phyloP scores from a whole-genome alignment of 2,113 vertebrate species.

The Pampusana beccarii region DNA sequence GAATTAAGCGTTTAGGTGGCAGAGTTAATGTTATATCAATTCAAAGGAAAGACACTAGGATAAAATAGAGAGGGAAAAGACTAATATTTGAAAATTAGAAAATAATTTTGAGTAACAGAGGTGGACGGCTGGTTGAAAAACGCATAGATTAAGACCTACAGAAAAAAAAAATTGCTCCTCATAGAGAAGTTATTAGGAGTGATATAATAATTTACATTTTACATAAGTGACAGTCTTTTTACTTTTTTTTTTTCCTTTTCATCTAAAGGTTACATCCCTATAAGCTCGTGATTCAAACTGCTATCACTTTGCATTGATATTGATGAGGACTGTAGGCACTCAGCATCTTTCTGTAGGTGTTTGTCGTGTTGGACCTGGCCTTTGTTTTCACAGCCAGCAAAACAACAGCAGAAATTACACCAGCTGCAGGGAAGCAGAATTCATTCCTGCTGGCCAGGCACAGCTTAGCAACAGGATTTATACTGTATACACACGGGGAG shows the following conservation, averaged over 20 bases:
- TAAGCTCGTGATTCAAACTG: not conserved
- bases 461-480: conserved; percentile 32
- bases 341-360: not conserved
- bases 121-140: conserved; percentile 50
- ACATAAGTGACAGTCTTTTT: conserved; percentile 9
- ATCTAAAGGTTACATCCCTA: not conserved
- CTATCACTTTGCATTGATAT: not conserved
- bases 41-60: conserved; percentile 32
- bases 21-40: conserved; percentile 55
- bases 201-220: conserved; percentile 45
- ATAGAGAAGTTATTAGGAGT: conserved; percentile 38
- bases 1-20: conserved; percentile 53
- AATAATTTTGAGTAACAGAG: conserved; percentile 44
- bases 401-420: not conserved
- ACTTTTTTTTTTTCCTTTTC: not conserved
- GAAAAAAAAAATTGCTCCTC: not conserved
- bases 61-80: conserved; percentile 55
- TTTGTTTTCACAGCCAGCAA: conserved; percentile 25
- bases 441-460: not conserved
- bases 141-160: conserved; percentile 23
- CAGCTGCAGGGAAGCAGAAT: not conserved
- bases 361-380: not conserved
- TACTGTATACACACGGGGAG: not conserved
- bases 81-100: conserved; percentile 64
- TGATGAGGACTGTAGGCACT: not conserved